These are phyloP conservation scores for Megalops atlanticus DNA, from an alignment of 2,113 vertebrate species.

Conservation along the genomic window DNA sequence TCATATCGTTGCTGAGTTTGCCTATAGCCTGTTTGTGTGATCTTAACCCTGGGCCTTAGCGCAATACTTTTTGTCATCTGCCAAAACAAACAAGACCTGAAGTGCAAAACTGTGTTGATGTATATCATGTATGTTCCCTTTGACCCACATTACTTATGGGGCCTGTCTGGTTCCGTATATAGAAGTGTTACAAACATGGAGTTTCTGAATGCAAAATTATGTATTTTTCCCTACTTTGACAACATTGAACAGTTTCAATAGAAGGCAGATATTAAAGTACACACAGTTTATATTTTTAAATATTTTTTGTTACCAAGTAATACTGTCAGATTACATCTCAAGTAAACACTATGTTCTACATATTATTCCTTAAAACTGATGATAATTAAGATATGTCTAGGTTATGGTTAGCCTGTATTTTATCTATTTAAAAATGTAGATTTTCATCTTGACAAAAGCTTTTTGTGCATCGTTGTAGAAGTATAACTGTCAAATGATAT, in stretches of 20 bases:
- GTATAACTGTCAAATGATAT: not conserved
- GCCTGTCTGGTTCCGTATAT: not conserved
- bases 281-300: not conserved
- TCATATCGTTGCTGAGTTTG: not conserved
- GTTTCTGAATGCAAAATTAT: not conserved
- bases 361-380: not conserved
- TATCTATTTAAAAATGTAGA: not conserved
- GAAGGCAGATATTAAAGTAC: not conserved
- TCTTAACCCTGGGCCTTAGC: not conserved
- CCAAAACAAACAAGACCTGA: not conserved
- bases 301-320: not conserved
- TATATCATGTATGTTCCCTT: not conserved
- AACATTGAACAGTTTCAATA: too few relatives aligned
- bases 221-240: too few relatives aligned
- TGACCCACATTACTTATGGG: not conserved
- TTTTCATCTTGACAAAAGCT: not conserved
- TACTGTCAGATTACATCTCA: not conserved
- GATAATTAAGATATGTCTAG: not conserved
- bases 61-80: not conserved
- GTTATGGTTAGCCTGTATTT: too few relatives aligned
- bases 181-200: not conserved
- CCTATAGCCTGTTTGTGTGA: not conserved
- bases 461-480: not conserved
- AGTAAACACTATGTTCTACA: slow-evolving; percentile 10
- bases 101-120: not conserved